phyloP scores from a whole-genome alignment of 2,888 invertebrate species.

The Aproaerema taeniolella region DNA sequence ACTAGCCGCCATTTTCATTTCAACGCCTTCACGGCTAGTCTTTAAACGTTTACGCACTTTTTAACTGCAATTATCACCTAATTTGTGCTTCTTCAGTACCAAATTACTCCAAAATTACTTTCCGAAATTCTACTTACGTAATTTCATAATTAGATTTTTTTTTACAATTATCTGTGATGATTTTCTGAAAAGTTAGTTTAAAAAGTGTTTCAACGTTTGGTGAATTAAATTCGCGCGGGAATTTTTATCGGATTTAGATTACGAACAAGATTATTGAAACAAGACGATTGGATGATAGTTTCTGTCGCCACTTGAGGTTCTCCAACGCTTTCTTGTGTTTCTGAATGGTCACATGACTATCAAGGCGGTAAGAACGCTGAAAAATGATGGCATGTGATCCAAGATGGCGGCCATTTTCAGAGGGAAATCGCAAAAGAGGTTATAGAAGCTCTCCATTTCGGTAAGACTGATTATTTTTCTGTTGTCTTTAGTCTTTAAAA shows the following conservation, averaged over 20 bases:
- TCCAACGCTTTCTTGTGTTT: constrained; percentile 28
- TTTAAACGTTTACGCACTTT: constrained; percentile 31
- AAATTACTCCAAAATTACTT: constrained; percentile 24
- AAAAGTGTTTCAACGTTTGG: constrained; percentile 31
- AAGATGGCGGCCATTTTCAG: constrained; percentile 62
- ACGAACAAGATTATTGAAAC: constrained; percentile 3
- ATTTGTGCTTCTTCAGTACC: constrained; percentile 29
- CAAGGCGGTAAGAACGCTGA: constrained; percentile 36
- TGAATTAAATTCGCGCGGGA: constrained; percentile 39
- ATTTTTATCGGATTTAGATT: constrained; percentile 16
- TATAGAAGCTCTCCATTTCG: constrained; percentile 10
- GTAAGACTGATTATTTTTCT: constrained; percentile 3
- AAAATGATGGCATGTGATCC: constrained; percentile 68
- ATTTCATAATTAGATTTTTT: constrained; percentile 4
- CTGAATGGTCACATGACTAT: constrained; percentile 68
- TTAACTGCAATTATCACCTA: constrained; percentile 35
- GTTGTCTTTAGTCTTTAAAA: not conserved
- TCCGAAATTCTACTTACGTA: constrained; percentile 15
- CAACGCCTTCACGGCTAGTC: constrained; percentile 34
- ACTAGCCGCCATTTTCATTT: constrained; percentile 58
- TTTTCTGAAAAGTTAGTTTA: constrained; percentile 10
- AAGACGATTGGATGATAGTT: constrained; percentile 20
- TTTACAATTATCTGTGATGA: constrained; percentile 10
- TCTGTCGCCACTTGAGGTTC: constrained; percentile 18
- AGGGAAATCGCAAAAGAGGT: constrained; percentile 37